Evolutionary conservation across 2,113 vertebrate genomes (phyloP), one percentile per base, ranked within the genome.

Genomic region (Polypterus senegalus): DNA sequence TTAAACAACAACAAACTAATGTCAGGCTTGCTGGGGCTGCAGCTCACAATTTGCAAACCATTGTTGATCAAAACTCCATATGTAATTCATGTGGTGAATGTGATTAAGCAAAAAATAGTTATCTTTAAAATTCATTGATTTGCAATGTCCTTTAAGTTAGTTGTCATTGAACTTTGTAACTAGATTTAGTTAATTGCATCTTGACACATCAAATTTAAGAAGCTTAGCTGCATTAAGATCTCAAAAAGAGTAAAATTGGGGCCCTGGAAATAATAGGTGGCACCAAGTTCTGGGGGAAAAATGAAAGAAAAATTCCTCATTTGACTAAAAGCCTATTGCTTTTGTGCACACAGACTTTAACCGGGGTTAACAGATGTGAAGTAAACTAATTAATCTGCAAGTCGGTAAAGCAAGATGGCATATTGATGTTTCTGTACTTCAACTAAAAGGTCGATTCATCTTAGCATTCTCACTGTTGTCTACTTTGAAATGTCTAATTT

Each of bases 251-350:
- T 27, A 27, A 27, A 68, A 57, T 11, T 60, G 59, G n/a, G 5
- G 49, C 59, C 66, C 69, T 54, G 49, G 48, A 54, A 64, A n/a
- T 60, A 27, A 61, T 77, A 69, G 72, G 73, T 77, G 70, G 68
- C 1, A 0, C 61, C 61, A 67, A 66, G 70, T 64, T n/a, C 64
- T 60, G 66, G 79, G 66, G 71, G 27, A 73, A 77, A 74, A 61
- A 77, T 63, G 72, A 79, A 79, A 73, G 66, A 47, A 54, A 56
- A 58, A 65, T 77, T 65, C 75, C 64, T 63, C 79, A 71, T 80
- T 65, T 63, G 4, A 55, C 61, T 67, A 73, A 80, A 27, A 27
- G 70, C 5, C 65, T 70, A 48, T 63, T 8, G 7, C 64, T 67
- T 78, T 72, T 74, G 48, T 56, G 52, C 61, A 72, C 61, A 65